Evolutionary conservation across 37 sponge, comb jelly and placozoan genomes (phyloP), one percentile per base, ranked within the genome.

Genomic region (Dysidea cf. avara): DNA sequence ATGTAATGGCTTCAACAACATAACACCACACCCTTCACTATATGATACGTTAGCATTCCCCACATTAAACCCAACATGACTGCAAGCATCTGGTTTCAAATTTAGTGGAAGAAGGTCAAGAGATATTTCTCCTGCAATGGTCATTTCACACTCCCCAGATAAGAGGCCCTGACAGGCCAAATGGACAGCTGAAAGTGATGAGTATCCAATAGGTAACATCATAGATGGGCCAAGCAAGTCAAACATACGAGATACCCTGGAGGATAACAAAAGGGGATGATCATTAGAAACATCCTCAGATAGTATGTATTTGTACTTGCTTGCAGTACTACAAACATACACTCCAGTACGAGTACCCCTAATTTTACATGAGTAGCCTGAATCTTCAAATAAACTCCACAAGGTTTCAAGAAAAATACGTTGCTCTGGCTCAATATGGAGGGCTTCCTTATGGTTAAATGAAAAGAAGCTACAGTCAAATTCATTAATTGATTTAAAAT

Each of bases 51-150:
- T n/a, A n/a, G n/a, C n/a, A n/a, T n/a, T n/a, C n/a, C n/a, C n/a
- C n/a, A n/a, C n/a, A n/a, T n/a, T n/a, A n/a, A n/a, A n/a, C n/a
- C n/a, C n/a, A n/a, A n/a, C n/a, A n/a, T 50, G 53, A 18, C 18
- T 50, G 17, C 53, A 50, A 50, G 18, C 18, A 50, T 50, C 53
- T 50, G 53, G 16, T 16, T 16, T 50, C 17, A 18, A 20, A 50
- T 50, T 50, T 16, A 50, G 53, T 20, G 53, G 53, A 50, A 50
- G 53, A 50, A 50, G 53, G 53, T 50, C 53, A 20, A 50, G 53
- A 20, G 53, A 20, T 16, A 50, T 50, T 20, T 18, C 53, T 50
- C 53, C 53, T 50, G 53, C 53, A 50, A 50, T 18, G 18, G 53
- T 18, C 53, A 50, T 50, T 20, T 50, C 53, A 18, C 53, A 50